Conservation (phyloP, 2,888 invertebrate genomes). For the Isoperla grammatica region DNA sequence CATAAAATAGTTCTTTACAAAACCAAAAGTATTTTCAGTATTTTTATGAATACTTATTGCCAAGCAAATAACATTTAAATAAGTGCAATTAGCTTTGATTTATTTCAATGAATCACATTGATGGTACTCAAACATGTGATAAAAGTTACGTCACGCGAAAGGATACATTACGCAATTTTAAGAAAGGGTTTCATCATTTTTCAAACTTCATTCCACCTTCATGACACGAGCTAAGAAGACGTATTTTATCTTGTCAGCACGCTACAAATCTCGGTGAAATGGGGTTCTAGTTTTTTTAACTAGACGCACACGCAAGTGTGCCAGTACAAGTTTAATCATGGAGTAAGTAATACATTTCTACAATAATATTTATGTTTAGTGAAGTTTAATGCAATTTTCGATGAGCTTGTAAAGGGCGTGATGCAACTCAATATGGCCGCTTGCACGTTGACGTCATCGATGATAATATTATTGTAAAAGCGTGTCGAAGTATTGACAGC, state of each 20-base stretch:
- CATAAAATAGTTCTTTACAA: too few species aligned
- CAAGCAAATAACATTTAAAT: too few species aligned
- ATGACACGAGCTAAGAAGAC: conserved; percentile 40
- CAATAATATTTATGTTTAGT: conserved; percentile 21
- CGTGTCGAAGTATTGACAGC: too few species aligned
- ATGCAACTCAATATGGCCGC: not conserved
- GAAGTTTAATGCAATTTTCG: not conserved
- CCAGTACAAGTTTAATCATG: conserved; percentile 57
- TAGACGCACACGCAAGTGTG: conserved; percentile 69
- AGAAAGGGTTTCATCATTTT: too few species aligned
- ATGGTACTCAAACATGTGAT: not conserved
- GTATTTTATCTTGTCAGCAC: conserved; percentile 44
- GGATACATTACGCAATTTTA: conserved; percentile 2
- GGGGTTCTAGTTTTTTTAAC: conserved; percentile 63
- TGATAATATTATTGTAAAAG: too few species aligned
- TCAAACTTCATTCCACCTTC: conserved; percentile 39
- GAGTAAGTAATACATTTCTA: conserved; percentile 53
- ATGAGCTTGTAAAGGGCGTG: not conserved
- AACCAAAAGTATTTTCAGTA: too few species aligned
- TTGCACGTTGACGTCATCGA: too few species aligned
- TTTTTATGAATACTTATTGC: too few species aligned
- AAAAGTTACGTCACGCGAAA: not conserved
- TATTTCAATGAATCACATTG: too few species aligned
- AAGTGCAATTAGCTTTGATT: too few species aligned
- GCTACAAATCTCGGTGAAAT: conserved; percentile 58